Percentiles rank a stretch among this genome's conserved stretches.
phyloP scores from a whole-genome alignment of 2,888 invertebrate genomes.

The Acrobasis consociella region DNA sequence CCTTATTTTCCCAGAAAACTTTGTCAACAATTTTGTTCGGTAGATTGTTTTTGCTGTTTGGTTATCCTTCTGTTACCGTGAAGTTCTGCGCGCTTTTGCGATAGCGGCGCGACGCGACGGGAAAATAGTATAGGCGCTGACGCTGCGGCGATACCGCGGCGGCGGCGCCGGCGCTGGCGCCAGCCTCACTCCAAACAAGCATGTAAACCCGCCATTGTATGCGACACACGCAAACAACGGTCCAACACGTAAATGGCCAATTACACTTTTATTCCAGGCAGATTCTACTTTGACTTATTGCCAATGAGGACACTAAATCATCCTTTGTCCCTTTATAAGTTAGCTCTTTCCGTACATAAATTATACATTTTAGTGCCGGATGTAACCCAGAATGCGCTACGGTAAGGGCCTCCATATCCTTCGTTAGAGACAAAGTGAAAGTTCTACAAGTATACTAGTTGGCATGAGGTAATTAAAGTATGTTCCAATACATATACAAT shows the following conservation, averaged over 20 bases:
- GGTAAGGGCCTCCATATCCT: not conserved
- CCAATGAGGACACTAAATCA: constrained; percentile 1
- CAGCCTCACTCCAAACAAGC: constrained; percentile 48
- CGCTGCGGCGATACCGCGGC: constrained; percentile 55
- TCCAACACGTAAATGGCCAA: constrained; percentile 46
- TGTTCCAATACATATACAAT: too few relatives aligned
- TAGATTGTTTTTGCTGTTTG: too few relatives aligned
- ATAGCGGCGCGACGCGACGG: not conserved
- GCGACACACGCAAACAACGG: constrained; percentile 45
- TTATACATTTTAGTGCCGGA: constrained; percentile 10
- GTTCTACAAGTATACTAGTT: constrained; percentile 8
- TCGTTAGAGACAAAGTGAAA: constrained; percentile 15
- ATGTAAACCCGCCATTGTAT: constrained; percentile 61
- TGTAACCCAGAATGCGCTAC: constrained; percentile 9
- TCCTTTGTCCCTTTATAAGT: not conserved
- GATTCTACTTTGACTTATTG: constrained; percentile 23
- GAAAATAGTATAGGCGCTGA: constrained; percentile 18
- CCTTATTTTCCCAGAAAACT: too few relatives aligned
- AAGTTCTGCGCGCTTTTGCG: not conserved
- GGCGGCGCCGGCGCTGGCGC: constrained; percentile 60
- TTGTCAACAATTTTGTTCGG: too few relatives aligned
- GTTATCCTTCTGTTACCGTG: too few relatives aligned
- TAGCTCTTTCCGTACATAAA: constrained; percentile 9
- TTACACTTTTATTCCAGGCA: constrained; percentile 36
- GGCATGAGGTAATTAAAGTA: not conserved